A percentile compares a stretch with the other conserved stretches of the same genome.
These are phyloP conservation scores for Lepus europaeus DNA, from an alignment of 2,113 vertebrate genomes.

Conservation along the genomic window DNA sequence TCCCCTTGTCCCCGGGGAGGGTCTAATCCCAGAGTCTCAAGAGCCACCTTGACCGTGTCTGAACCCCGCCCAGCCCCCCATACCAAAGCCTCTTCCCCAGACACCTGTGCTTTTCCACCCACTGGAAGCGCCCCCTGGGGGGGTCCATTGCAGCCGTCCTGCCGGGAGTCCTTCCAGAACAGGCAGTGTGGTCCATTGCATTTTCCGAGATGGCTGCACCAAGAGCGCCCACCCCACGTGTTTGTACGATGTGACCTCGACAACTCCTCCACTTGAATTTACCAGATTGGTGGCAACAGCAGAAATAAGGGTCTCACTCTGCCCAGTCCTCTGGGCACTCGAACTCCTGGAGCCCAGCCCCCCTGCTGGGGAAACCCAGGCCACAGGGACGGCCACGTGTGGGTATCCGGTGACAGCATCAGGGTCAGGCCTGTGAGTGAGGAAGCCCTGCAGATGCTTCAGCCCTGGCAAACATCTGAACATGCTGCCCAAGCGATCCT, in stretches of 20 bases:
- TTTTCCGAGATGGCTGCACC: background rate
- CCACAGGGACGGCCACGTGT: rapidly evolving
- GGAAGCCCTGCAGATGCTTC: background rate
- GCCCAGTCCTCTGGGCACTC: background rate
- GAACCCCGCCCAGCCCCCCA: background rate
- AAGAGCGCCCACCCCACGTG: background rate
- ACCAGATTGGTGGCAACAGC: background rate
- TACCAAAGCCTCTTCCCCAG: background rate
- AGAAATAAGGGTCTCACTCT: background rate
- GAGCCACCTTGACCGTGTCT: background rate
- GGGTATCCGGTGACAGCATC: background rate
- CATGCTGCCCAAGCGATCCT: background rate
- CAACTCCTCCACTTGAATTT: background rate
- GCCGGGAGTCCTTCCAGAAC: background rate
- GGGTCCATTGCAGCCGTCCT: background rate
- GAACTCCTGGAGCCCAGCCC: background rate
- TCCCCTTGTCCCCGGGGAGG: background rate
- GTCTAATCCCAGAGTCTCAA: slow-evolving; percentile 7
- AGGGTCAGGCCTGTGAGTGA: background rate
- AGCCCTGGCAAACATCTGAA: background rate
- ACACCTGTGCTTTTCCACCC: background rate
- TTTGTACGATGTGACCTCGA: background rate
- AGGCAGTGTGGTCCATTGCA: background rate
- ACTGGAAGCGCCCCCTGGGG: background rate
- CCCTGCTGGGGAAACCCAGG: slow-evolving; percentile 37